Evolutionary conservation across 1,140 invertebrate species (phyloP).

Genomic region (Panagrolaimus sp.): DNA sequence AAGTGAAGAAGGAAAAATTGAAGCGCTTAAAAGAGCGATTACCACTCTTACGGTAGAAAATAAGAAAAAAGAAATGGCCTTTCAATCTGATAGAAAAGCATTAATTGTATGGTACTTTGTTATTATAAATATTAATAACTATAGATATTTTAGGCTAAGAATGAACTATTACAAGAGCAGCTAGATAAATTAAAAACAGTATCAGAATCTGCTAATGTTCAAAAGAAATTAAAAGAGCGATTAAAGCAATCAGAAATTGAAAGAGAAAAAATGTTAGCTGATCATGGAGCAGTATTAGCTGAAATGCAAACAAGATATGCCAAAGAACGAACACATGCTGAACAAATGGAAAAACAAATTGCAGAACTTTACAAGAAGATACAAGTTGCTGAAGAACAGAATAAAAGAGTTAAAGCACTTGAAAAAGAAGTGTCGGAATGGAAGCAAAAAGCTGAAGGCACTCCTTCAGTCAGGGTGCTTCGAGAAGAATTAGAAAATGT

Average conservation of each 20-base stretch:
- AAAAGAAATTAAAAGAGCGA: neutral
- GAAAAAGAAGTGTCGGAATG: slow-evolving; percentile 26
- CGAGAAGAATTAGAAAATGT: slow-evolving; percentile 33
- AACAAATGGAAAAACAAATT: slow-evolving; percentile 37
- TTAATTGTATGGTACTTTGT: slow-evolving; percentile 23
- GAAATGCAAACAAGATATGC: slow-evolving; percentile 41
- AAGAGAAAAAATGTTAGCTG: slow-evolving; percentile 30
- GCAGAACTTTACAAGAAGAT: slow-evolving; percentile 36
- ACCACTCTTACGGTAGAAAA: slow-evolving; percentile 40
- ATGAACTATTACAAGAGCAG: slow-evolving; percentile 32
- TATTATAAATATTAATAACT: neutral
- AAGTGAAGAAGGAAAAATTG: slow-evolving; percentile 22
- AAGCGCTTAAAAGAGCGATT: slow-evolving; percentile 41
- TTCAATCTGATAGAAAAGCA: slow-evolving; percentile 32
- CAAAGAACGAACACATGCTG: slow-evolving; percentile 26
- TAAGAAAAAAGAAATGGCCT: slow-evolving; percentile 44
- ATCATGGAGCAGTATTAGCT: slow-evolving; percentile 36
- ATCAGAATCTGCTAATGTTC: neutral
- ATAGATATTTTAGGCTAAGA: slow-evolving; percentile 29
- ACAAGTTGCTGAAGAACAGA: slow-evolving; percentile 15
- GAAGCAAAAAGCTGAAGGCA: slow-evolving; percentile 37
- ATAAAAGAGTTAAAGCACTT: slow-evolving; percentile 40
- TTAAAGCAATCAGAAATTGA: slow-evolving; percentile 23
- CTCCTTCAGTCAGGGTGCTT: slow-evolving; percentile 30
- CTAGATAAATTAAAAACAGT: slow-evolving; percentile 27